phyloP scores from a whole-genome alignment of 2,797 vertebrate genomes.

The Chelon auratus region DNA sequence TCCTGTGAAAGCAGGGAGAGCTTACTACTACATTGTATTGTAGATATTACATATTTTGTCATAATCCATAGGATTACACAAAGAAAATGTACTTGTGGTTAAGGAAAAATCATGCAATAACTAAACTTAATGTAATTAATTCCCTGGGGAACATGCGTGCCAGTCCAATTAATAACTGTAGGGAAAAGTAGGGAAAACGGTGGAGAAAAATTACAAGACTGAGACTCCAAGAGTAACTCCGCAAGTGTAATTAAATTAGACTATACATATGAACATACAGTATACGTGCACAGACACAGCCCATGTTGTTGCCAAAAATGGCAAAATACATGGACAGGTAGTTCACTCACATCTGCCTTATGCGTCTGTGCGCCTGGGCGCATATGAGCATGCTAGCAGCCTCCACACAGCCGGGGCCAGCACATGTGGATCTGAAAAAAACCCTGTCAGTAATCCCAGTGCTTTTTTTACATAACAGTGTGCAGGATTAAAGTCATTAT shows the following conservation, averaged over 20 bases:
- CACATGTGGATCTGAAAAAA: constrained; percentile 39
- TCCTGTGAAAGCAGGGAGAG: background rate
- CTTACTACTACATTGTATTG: too few relatives aligned
- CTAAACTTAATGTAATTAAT: background rate
- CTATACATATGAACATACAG: too few relatives aligned
- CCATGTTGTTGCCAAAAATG: too few relatives aligned
- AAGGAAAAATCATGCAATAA: background rate
- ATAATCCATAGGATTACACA: too few relatives aligned
- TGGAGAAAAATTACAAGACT: too few relatives aligned
- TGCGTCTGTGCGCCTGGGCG: background rate
- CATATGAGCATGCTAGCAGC: background rate
- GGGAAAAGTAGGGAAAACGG: background rate
- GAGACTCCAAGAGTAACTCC: too few relatives aligned
- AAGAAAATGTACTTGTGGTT: too few relatives aligned
- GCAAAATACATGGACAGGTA: too few relatives aligned
- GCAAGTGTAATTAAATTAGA: too few relatives aligned
- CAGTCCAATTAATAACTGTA: background rate
- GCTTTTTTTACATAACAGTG: constrained; percentile 72
- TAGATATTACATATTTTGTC: too few relatives aligned
- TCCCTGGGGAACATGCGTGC: background rate
- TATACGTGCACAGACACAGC: too few relatives aligned
- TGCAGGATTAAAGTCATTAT: constrained; percentile 76
- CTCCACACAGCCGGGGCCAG: constrained; percentile 11
- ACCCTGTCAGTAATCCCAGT: constrained; percentile 59
- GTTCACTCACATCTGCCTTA: background rate